Percentiles rank a stretch among this genome's conserved stretches.
Conservation (phyloP, 2,888 invertebrate species). For the Corbicula japonica region DNA sequence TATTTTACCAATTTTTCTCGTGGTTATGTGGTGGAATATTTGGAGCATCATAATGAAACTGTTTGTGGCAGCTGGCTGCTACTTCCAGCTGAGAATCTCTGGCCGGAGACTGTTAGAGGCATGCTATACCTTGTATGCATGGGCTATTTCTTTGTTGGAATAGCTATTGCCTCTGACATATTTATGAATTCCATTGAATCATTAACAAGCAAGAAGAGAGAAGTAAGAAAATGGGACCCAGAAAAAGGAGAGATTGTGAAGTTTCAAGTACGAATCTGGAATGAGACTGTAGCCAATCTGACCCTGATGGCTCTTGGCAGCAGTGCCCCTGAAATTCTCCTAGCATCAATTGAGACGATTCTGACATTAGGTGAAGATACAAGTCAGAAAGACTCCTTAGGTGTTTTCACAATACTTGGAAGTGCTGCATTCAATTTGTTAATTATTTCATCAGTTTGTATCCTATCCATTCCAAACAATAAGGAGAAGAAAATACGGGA, state of each 20-base stretch:
- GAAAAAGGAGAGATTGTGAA: constrained; percentile 79
- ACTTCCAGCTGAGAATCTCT: constrained; percentile 84
- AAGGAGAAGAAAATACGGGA: constrained; percentile 79
- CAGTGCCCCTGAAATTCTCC: constrained; percentile 85
- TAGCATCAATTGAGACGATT: constrained; percentile 80
- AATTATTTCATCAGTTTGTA: constrained; percentile 84
- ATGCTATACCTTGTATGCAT: constrained; percentile 81
- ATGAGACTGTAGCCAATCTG: constrained; percentile 85
- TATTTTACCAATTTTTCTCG: constrained; percentile 54
- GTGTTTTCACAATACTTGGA: constrained; percentile 85
- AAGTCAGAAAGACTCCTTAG: constrained; percentile 75
- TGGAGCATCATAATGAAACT: constrained; percentile 50
- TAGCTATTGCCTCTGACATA: constrained; percentile 84
- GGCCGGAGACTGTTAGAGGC: constrained; percentile 79
- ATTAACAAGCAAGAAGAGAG: constrained; percentile 82
- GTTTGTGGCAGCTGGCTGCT: constrained; percentile 80
- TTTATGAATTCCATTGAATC: constrained; percentile 85
- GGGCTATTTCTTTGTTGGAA: constrained; percentile 83
- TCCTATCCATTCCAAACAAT: constrained; percentile 77
- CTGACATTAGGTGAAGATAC: constrained; percentile 64
- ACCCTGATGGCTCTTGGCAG: constrained; percentile 85
- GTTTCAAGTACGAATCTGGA: constrained; percentile 83
- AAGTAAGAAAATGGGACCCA: constrained; percentile 80
- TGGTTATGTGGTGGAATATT: constrained; percentile 82
- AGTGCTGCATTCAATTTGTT: constrained; percentile 85